A percentile compares a stretch with the other conserved stretches of the same genome.
phyloP scores from a whole-genome alignment of 2,888 invertebrate genomes.

The Lithodes maja region DNA sequence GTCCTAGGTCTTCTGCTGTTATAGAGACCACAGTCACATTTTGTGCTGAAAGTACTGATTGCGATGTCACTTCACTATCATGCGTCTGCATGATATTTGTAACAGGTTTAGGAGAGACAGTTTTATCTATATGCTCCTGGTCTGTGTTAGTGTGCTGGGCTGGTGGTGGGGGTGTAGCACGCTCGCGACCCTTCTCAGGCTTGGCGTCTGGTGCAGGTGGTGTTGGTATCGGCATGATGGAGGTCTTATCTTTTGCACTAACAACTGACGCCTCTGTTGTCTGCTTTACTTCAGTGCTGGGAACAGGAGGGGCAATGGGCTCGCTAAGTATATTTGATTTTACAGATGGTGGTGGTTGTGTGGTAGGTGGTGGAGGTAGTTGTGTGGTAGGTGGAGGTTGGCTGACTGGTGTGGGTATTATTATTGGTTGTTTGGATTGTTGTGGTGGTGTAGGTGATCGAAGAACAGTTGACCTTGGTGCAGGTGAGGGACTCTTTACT shows the following conservation, averaged over 20 bases:
- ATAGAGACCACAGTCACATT: neutral
- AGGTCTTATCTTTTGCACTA: neutral
- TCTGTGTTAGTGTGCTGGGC: neutral
- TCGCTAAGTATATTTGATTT: too few relatives aligned
- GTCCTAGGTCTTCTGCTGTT: neutral
- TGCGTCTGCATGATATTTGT: neutral
- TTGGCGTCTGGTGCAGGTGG: conserved; percentile 42
- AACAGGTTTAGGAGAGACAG: neutral
- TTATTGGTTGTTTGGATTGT: too few relatives aligned
- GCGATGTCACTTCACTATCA: too few relatives aligned
- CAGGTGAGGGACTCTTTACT: neutral
- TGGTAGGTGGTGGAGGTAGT: conserved; percentile 4
- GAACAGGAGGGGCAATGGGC: neutral
- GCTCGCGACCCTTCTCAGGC: conserved; percentile 23
- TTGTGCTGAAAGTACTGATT: neutral
- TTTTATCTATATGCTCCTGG: neutral
- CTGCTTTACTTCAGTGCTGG: neutral
- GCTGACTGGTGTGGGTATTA: too few relatives aligned
- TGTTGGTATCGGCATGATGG: conserved; percentile 40
- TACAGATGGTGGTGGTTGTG: neutral
- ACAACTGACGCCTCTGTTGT: neutral
- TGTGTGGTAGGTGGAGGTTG: neutral
- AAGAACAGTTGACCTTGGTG: neutral
- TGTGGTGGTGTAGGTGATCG: neutral
- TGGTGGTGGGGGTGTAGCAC: neutral